Percentiles rank a stretch among this genome's conserved stretches.
Evolutionary conservation across 1,140 invertebrate genomes (phyloP).

Genomic region (Leptinotarsa lineolata): DNA sequence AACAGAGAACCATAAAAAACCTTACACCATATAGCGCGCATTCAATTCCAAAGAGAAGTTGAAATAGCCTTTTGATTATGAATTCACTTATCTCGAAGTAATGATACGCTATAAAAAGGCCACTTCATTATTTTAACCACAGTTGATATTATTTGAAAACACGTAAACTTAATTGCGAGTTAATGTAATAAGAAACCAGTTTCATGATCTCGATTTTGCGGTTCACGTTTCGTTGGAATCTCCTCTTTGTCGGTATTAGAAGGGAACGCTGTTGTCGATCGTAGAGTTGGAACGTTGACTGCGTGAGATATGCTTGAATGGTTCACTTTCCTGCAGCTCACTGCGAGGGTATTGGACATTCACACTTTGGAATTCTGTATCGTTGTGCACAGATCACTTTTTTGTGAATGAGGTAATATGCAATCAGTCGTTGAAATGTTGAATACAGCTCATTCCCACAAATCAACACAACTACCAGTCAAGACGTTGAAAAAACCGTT

Average conservation of each 20-base stretch:
- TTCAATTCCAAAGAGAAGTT: not conserved
- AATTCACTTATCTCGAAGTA: constrained; percentile 15
- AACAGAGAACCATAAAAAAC: no score
- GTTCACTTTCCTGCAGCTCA: no score
- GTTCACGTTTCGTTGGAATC: constrained; percentile 28
- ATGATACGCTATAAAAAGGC: constrained; percentile 10
- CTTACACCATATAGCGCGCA: no score
- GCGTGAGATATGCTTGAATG: not conserved
- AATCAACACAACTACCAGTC: no score
- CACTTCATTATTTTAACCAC: constrained; percentile 21
- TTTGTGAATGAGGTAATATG: no score
- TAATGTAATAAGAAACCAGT: constrained; percentile 42
- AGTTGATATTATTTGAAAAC: constrained; percentile 31
- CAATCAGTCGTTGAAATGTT: no score
- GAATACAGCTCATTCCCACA: no score
- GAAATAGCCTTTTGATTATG: constrained; percentile 1
- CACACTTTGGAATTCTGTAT: no score
- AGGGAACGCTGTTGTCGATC: not conserved
- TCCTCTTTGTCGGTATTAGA: constrained; percentile 32
- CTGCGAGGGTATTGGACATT: no score
- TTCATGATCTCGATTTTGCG: constrained; percentile 39
- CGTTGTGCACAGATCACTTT: no score
- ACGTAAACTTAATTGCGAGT: constrained; percentile 41
- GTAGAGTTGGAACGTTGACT: not conserved
- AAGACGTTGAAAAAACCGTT: no score